Evolutionary conservation across 2,113 vertebrate species (phyloP).

Genomic region (Sorex fumeus): DNA sequence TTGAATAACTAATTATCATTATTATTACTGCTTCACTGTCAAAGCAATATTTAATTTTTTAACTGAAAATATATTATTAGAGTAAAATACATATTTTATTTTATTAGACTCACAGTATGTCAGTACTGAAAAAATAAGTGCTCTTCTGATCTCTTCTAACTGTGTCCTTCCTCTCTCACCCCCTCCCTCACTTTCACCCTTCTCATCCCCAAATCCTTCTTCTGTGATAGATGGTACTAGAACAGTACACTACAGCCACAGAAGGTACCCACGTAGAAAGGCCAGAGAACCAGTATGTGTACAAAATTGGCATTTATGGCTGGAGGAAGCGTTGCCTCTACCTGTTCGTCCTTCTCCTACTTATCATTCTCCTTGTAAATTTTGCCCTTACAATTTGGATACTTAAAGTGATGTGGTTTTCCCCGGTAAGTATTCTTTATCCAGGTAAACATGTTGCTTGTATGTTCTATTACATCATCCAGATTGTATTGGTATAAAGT

Average conservation of each 20-base stretch:
- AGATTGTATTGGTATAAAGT: neutral
- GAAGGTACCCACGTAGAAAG: slow-evolving; percentile 90
- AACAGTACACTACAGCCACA: slow-evolving; percentile 94
- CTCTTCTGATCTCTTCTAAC: neutral
- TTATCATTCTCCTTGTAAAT: slow-evolving; percentile 96
- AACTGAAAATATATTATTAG: neutral
- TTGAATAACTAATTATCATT: neutral
- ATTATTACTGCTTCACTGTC: neutral
- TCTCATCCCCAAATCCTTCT: no score
- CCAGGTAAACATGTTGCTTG: neutral
- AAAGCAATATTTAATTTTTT: neutral
- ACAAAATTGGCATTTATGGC: slow-evolving; percentile 98
- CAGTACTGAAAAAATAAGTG: neutral
- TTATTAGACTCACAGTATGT: neutral
- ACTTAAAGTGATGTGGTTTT: slow-evolving; percentile 99
- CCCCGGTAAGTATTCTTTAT: slow-evolving; percentile 90
- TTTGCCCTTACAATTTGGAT: slow-evolving; percentile 98
- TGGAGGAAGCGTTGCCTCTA: slow-evolving; percentile 99
- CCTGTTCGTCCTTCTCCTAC: slow-evolving; percentile 95
- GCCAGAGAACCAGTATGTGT: slow-evolving; percentile 90
- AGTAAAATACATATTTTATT: neutral
- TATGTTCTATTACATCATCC: neutral
- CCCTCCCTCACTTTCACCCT: neutral
- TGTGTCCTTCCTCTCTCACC: no score
- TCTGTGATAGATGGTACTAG: slow-evolving; percentile 94